phyloP scores from a whole-genome alignment of 2,113 vertebrate species.

The Aleadryas rufinucha region DNA sequence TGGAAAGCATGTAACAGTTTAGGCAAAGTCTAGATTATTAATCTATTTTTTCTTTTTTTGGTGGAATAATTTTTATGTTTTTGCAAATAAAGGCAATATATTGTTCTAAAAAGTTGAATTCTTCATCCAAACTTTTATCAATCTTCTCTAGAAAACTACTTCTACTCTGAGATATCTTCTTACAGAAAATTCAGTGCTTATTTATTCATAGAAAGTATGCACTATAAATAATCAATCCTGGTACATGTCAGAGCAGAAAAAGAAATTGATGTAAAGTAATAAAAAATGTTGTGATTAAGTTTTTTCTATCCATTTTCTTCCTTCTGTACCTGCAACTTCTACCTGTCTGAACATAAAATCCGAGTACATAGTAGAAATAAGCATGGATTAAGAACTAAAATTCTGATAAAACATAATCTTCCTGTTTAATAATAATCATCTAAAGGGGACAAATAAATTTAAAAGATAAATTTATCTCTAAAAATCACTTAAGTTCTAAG shows the following conservation, averaged over 20 bases:
- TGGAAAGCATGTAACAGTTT: neutral
- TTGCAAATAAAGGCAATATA: neutral
- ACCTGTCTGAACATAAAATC: neutral
- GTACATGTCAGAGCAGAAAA: neutral
- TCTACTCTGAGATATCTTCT: neutral
- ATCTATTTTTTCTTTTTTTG: neutral
- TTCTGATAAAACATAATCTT: neutral
- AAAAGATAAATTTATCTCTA: neutral
- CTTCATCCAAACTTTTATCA: neutral
- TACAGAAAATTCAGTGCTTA: neutral
- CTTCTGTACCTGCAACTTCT: neutral
- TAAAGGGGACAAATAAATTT: neutral
- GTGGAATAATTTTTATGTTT: neutral
- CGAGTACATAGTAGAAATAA: neutral
- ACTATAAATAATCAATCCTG: conserved; percentile 9
- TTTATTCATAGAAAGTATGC: conserved; percentile 13
- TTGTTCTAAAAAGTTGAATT: neutral
- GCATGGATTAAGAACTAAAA: neutral
- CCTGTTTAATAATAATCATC: neutral
- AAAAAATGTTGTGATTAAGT: neutral
- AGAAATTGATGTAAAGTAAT: neutral
- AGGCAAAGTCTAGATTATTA: neutral
- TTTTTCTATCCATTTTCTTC: neutral
- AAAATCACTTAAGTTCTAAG: neutral
- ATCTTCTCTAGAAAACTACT: neutral